Evolutionary conservation across 2,113 vertebrate species (phyloP).

Genomic region (Microcebus murinus): DNA sequence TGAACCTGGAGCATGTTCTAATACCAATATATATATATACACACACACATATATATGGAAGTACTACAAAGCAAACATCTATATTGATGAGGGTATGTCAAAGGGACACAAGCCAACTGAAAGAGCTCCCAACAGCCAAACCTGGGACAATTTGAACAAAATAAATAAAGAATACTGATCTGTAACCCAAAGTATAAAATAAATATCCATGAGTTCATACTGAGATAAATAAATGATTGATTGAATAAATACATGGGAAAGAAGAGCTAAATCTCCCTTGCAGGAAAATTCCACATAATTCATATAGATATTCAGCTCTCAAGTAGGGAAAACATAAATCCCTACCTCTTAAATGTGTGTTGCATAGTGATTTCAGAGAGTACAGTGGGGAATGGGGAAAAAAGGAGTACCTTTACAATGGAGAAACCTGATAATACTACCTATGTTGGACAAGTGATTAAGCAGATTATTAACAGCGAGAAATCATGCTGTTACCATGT

Average conservation of each 20-base stretch:
- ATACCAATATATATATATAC: neutral
- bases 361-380: neutral
- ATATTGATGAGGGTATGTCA: neutral
- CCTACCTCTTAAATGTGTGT: neutral
- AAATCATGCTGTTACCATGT: neutral
- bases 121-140: conserved; percentile 3
- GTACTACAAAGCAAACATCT: neutral
- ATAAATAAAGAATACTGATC: neutral
- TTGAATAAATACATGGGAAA: neutral
- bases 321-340: neutral
- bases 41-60: neutral
- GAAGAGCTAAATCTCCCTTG: conserved; percentile 1
- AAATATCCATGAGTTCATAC: neutral
- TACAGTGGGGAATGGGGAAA: neutral
- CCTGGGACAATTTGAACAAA: neutral
- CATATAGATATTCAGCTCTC: neutral
- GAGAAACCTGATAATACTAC: neutral
- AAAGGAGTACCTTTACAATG: neutral
- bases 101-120: neutral
- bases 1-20: neutral
- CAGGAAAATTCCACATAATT: conserved; percentile 35
- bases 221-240: conserved; percentile 20
- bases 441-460: neutral
- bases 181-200: conserved; percentile 32
- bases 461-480: neutral